Conservation (phyloP, 2,113 vertebrate species). For the Bungarus multicinctus region DNA sequence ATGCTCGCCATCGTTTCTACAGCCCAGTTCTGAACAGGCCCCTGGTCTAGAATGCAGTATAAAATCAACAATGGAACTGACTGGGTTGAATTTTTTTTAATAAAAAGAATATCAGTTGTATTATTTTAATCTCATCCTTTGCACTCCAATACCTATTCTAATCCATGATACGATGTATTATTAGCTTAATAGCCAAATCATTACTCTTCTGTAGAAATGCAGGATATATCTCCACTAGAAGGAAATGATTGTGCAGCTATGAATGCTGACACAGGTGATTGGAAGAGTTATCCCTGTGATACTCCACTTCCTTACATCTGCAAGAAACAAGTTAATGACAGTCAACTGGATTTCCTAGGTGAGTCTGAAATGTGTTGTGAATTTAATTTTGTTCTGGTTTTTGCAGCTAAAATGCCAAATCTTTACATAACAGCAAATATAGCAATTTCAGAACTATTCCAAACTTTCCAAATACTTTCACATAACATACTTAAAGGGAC, state of each 20-base stretch:
- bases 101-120: background rate
- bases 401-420: background rate
- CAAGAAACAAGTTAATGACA: slow-evolving; percentile 71
- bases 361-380: slow-evolving; percentile 11
- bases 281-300: slow-evolving; percentile 75
- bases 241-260: slow-evolving; percentile 82
- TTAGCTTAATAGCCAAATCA: background rate
- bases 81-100: background rate
- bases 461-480: background rate
- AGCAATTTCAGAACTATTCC: background rate
- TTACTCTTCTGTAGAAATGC: slow-evolving; percentile 65
- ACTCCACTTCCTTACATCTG: slow-evolving; percentile 84
- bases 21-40: background rate
- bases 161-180: background rate
- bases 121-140: background rate
- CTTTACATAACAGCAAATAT: background rate
- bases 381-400: background rate
- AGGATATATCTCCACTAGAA: slow-evolving; percentile 53
- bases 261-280: slow-evolving; percentile 70
- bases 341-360: slow-evolving; percentile 65
- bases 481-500: background rate
- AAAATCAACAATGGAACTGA: background rate
- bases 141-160: background rate
- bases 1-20: background rate
- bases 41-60: background rate